phyloP scores from a whole-genome alignment of 2,797 vertebrate species.

The Brachymystax lenok region DNA sequence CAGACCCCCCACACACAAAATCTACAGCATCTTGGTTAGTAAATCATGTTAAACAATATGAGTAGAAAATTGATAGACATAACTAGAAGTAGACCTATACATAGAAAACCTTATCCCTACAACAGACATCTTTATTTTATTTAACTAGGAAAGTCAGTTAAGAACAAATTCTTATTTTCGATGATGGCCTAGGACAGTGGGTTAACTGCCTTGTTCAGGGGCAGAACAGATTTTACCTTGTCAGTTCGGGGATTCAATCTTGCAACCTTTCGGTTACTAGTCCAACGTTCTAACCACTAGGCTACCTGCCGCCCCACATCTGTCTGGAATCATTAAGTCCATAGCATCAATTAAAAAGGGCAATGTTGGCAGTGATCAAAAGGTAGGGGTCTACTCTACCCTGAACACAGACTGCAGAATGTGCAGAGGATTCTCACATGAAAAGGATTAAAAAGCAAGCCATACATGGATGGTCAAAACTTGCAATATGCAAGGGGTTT shows the following conservation, averaged over 20 bases:
- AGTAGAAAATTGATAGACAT: conserved; percentile 14
- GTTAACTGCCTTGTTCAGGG: no score
- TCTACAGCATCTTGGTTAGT: conserved; percentile 34
- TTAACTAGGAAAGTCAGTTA: no score
- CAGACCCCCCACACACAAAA: not conserved
- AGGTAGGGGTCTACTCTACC: conserved; percentile 8
- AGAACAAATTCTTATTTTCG: no score
- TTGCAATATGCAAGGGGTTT: not conserved
- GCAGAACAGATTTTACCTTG: no score
- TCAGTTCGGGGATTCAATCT: no score
- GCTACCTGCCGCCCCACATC: not conserved
- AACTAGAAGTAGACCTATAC: not conserved
- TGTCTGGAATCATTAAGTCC: not conserved
- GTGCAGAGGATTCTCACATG: conserved; percentile 6
- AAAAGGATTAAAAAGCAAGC: not conserved
- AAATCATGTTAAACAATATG: conserved; percentile 31
- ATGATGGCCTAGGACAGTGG: no score
- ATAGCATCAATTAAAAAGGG: not conserved
- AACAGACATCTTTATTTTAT: not conserved
- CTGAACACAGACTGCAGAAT: not conserved
- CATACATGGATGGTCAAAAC: not conserved
- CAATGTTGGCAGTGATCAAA: conserved; percentile 30
- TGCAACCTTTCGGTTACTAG: no score
- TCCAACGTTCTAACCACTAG: no score
- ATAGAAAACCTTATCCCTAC: not conserved